Evolutionary conservation across 2,888 invertebrate genomes (phyloP).

Genomic region (Ormyrus thymus): DNA sequence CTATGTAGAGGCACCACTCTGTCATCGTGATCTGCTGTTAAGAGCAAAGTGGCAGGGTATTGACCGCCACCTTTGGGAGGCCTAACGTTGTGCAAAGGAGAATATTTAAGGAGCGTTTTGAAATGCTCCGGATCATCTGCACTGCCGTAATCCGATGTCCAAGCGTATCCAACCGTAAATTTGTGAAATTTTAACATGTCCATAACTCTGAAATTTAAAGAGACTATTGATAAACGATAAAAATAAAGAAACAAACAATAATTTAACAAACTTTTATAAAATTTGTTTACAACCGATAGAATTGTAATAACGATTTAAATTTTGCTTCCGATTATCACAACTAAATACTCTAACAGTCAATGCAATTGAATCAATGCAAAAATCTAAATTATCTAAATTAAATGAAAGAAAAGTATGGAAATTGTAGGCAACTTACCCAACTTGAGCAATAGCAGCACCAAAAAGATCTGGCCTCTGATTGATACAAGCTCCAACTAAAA

Average conservation of each 20-base stretch:
- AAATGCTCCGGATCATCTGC: conserved; percentile 92
- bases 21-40: conserved; percentile 99
- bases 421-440: conserved; percentile 75
- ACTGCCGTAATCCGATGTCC: conserved; percentile 97
- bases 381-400: conserved; percentile 3
- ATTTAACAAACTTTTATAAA: too few species aligned
- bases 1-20: conserved; percentile 98
- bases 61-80: conserved; percentile 81
- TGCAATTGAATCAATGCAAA: conserved; percentile 2
- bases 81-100: conserved; percentile 93
- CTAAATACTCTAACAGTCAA: neutral
- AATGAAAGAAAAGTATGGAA: neutral
- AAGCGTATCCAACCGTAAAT: conserved; percentile 97
- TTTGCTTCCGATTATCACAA: neutral
- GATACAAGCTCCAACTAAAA: conserved; percentile 94
- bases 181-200: conserved; percentile 99
- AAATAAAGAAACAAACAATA: neutral
- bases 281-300: too few species aligned
- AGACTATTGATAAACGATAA: too few species aligned
- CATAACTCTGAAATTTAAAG: conserved; percentile 82
- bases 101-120: conserved; percentile 88
- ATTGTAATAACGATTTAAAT: too few species aligned
- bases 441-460: conserved; percentile 94
- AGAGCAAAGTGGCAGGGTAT: conserved; percentile 93
- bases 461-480: conserved; percentile 97